These are phyloP conservation scores for Holotrichia oblita DNA, from an alignment of 1,140 invertebrate species.

Conservation along the genomic window DNA sequence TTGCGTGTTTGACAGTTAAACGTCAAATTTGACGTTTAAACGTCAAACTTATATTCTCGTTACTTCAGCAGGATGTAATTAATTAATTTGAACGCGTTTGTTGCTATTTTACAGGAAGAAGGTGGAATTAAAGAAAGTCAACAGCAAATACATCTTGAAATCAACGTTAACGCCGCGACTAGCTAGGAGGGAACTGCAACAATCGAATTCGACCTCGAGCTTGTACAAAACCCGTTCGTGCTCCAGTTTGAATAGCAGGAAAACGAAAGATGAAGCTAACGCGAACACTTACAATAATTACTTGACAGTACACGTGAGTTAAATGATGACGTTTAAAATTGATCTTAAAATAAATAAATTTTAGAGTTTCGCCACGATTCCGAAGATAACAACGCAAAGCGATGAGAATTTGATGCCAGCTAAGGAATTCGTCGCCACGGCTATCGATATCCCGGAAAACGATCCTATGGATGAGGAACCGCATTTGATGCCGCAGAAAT, in stretches of 20 bases:
- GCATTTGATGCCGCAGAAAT: constrained; percentile 62
- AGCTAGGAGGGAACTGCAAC: constrained; percentile 73
- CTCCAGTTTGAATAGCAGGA: constrained; percentile 46
- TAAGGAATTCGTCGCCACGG: constrained; percentile 53
- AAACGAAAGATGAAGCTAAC: constrained; percentile 62
- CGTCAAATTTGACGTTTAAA: constrained; percentile 46
- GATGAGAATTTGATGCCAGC: constrained; percentile 66
- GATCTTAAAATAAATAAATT: constrained; percentile 48
- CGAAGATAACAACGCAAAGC: constrained; percentile 71
- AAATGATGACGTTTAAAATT: neutral
- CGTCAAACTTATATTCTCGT: constrained; percentile 49
- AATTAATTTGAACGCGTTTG: neutral
- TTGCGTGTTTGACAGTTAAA: no score
- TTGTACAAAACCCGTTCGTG: constrained; percentile 74
- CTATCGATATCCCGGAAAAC: constrained; percentile 43
- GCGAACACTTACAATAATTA: constrained; percentile 70
- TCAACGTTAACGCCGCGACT: constrained; percentile 81
- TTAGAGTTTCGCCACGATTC: constrained; percentile 73
- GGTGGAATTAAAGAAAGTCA: constrained; percentile 83
- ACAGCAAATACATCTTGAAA: constrained; percentile 84
- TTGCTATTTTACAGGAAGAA: constrained; percentile 70
- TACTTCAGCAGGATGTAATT: neutral
- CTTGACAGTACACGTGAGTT: constrained; percentile 75
- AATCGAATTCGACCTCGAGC: constrained; percentile 66
- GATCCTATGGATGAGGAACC: constrained; percentile 49